Evolutionary conservation across 2,888 invertebrate genomes (phyloP).

Genomic region (Ptilodon capucinus): DNA sequence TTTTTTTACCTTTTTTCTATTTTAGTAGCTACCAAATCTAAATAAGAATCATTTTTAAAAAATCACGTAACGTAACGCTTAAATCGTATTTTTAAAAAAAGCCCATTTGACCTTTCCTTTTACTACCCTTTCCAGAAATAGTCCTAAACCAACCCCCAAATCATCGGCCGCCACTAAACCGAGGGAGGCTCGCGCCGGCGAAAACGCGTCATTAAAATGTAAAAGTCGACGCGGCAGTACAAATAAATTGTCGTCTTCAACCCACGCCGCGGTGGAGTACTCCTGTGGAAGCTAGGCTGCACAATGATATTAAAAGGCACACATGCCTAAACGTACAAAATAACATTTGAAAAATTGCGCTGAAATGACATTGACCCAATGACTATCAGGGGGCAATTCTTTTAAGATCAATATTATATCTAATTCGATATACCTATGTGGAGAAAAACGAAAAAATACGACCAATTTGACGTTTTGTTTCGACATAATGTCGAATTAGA

Average conservation of each 20-base stretch:
- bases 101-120: neutral
- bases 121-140: neutral
- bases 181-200: slow-evolving; percentile 22
- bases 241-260: slow-evolving; percentile 49
- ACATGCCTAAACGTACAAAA: too few relatives aligned
- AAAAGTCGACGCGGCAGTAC: slow-evolving; percentile 53
- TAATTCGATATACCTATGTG: too few relatives aligned
- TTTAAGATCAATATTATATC: too few relatives aligned
- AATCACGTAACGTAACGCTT: neutral
- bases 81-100: neutral
- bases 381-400: too few relatives aligned
- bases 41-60: neutral
- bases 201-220: slow-evolving; percentile 62
- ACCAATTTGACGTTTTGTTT: too few relatives aligned
- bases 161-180: slow-evolving; percentile 30
- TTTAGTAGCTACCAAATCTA: too few relatives aligned
- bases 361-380: too few relatives aligned
- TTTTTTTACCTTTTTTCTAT: too few relatives aligned
- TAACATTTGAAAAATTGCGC: too few relatives aligned
- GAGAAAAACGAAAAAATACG: too few relatives aligned
- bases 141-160: slow-evolving; percentile 20
- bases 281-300: slow-evolving; percentile 8
- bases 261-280: slow-evolving; percentile 3
- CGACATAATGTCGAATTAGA: too few relatives aligned
- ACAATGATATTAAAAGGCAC: too few relatives aligned